These are phyloP conservation scores for Microchirus variegatus DNA, from an alignment of 2,797 vertebrate genomes.

Conservation along the genomic window DNA sequence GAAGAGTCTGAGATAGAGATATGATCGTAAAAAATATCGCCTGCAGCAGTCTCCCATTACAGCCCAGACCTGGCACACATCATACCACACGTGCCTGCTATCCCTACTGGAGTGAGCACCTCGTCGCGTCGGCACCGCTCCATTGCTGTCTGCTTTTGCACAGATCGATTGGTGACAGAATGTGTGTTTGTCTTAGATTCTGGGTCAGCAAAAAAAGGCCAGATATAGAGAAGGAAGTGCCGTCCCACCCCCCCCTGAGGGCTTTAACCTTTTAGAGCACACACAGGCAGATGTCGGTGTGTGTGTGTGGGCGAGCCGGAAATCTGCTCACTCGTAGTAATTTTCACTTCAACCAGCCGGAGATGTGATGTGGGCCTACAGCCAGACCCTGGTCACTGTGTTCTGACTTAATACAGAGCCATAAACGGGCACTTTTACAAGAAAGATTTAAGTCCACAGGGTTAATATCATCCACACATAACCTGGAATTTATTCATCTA, in stretches of 20 bases:
- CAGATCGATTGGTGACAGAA: slow-evolving; percentile 60
- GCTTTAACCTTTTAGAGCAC: slow-evolving; percentile 54
- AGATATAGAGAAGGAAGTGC: slow-evolving; percentile 44
- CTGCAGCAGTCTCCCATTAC: slow-evolving; percentile 30
- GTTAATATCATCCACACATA: slow-evolving; percentile 1
- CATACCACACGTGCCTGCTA: slow-evolving; percentile 2
- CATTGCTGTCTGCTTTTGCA: slow-evolving; percentile 31
- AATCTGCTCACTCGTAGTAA: slow-evolving; percentile 34
- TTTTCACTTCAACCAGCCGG: slow-evolving; percentile 42
- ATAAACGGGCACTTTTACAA: slow-evolving; percentile 9
- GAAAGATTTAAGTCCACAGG: slow-evolving; percentile 1
- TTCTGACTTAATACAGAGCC: slow-evolving; percentile 10
- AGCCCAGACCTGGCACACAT: slow-evolving; percentile 20
- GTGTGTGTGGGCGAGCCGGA: slow-evolving; percentile 25
- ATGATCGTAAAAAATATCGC: slow-evolving; percentile 28
- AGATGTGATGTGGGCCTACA: slow-evolving; percentile 27
- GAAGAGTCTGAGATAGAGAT: slow-evolving; percentile 45
- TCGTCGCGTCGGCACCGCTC: slow-evolving; percentile 23
- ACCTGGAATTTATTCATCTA: no score
- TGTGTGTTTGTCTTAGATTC: slow-evolving; percentile 62
- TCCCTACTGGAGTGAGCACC: slow-evolving; percentile 15
- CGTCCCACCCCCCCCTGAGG: slow-evolving; percentile 17
- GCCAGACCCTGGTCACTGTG: slow-evolving; percentile 26
- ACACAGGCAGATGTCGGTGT: slow-evolving; percentile 33
- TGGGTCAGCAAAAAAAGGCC: slow-evolving; percentile 74